Conservation (phyloP, 92 coral and sea anemone genomes). For the Anthopleura xanthogrammica region DNA sequence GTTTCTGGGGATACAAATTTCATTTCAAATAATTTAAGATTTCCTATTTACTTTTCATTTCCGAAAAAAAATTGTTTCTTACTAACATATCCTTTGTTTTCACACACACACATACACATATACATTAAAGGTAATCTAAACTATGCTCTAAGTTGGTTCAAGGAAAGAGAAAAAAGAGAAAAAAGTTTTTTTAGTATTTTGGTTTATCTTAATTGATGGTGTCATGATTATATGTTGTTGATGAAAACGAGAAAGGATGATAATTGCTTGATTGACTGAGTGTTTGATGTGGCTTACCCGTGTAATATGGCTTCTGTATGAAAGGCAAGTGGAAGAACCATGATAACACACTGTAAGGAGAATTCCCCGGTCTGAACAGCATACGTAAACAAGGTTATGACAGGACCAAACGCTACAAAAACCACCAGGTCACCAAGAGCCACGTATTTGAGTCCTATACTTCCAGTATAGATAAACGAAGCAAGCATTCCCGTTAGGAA, state of each 20-base stretch:
- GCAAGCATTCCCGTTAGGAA: constrained; percentile 51
- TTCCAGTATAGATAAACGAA: constrained; percentile 74
- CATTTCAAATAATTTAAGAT: not conserved
- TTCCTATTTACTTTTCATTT: not conserved
- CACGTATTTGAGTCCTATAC: constrained; percentile 68
- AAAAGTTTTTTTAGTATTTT: too few relatives aligned
- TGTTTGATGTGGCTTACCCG: constrained; percentile 40
- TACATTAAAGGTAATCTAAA: too few relatives aligned
- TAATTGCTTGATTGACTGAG: not conserved
- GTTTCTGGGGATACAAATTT: constrained; percentile 39
- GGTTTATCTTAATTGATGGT: too few relatives aligned
- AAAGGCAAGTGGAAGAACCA: constrained; percentile 60
- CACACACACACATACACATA: too few relatives aligned
- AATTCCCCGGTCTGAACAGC: constrained; percentile 53
- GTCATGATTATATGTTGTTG: not conserved
- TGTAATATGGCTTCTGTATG: constrained; percentile 70
- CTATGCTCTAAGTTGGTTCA: too few relatives aligned
- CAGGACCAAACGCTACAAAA: constrained; percentile 59
- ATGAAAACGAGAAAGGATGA: too few relatives aligned
- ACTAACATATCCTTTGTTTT: not conserved
- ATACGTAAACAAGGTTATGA: constrained; percentile 57
- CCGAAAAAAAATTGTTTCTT: not conserved
- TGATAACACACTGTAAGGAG: constrained; percentile 26
- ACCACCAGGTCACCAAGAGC: constrained; percentile 73
- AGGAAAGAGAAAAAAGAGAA: too few relatives aligned